Base-by-base conservation (phyloP, 1,140 invertebrate genomes). In the Manduca sexta region DNA sequence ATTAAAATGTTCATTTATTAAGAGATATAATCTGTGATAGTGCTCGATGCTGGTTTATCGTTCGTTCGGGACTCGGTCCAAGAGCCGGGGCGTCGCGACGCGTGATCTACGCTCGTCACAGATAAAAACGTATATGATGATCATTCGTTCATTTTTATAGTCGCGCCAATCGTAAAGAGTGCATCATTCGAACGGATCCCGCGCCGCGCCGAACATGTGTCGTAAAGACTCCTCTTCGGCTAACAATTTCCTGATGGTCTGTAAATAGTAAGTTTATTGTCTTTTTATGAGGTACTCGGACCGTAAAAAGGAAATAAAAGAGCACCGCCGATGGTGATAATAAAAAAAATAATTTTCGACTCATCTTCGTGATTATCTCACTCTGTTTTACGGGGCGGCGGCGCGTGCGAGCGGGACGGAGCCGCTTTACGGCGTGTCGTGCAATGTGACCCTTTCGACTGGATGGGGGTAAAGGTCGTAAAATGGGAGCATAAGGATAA, bases 321-420 rank as follows among this genome's bases (percentile, higher is more conserved):
- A 80, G 82, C 78, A 82, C 82, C 79, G 79, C 82, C 82, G 79
- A 82, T 85, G 82, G 82, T 79, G 82, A 84, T 85, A 85, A 85
- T 85, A 85, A 85, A 85, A 85, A 85, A 85, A 85, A 85, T 85
- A 85, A 85, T 85, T 85, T 83, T 85, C 82, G 79, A 81, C 82
- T 85, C 82, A 83, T 85, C 82, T 81, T 75, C 66, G 69, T 74
- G 76, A 80, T 79, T 76, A 81, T 85, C 82, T 80, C 79, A 54
- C 69, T 83, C 76, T 26, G 51, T 56, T 75, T 79, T 82, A 80
- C 58, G 79, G 64, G 67, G 43, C 17, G 10, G 13, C n/a, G 30
- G 42, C 49, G 50, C 10, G 79, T 40, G 55, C 11, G 72, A 83
- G 58, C 43, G 72, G 62, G 82, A 82, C 63, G 66, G 66, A 50